A percentile compares a stretch with the other conserved stretches of the same genome.
Evolutionary conservation across 2,888 invertebrate species (phyloP).

Genomic region (Thymelicus sylvestris): DNA sequence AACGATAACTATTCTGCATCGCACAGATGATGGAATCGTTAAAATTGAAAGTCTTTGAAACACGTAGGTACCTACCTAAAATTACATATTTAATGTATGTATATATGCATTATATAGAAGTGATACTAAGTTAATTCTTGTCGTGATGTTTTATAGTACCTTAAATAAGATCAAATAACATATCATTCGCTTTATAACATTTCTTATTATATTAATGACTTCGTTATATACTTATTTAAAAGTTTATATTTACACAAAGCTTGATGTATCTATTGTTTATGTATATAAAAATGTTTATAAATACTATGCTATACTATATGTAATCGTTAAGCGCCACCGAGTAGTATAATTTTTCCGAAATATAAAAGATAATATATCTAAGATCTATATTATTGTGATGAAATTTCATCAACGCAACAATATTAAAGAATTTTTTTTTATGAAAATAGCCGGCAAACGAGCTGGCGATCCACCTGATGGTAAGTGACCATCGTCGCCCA

Average conservation of each 20-base stretch:
- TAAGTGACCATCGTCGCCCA: too few species aligned
- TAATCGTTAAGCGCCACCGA: neutral
- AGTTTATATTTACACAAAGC: slow-evolving; percentile 29
- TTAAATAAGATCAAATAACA: slow-evolving; percentile 74
- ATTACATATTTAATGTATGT: slow-evolving; percentile 40
- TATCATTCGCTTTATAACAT: slow-evolving; percentile 84
- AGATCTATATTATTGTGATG: neutral
- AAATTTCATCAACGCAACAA: too few species aligned
- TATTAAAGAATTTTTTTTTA: too few species aligned
- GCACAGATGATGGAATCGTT: slow-evolving; percentile 42
- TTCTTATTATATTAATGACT: slow-evolving; percentile 48
- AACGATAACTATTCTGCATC: too few species aligned
- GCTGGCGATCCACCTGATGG: too few species aligned
- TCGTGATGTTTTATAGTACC: slow-evolving; percentile 51
- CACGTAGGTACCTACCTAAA: neutral
- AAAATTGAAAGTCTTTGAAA: slow-evolving; percentile 34
- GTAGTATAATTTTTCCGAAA: neutral
- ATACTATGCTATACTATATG: slow-evolving; percentile 9
- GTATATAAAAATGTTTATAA: slow-evolving; percentile 23
- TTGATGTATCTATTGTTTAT: slow-evolving; percentile 25
- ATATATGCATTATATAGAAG: slow-evolving; percentile 52
- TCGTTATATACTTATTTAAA: slow-evolving; percentile 30
- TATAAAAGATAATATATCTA: neutral
- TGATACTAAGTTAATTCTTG: slow-evolving; percentile 66
- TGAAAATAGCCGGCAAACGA: too few species aligned